Base-by-base conservation (phyloP, 2,113 vertebrate species). In the Ailuropoda melanoleuca region DNA sequence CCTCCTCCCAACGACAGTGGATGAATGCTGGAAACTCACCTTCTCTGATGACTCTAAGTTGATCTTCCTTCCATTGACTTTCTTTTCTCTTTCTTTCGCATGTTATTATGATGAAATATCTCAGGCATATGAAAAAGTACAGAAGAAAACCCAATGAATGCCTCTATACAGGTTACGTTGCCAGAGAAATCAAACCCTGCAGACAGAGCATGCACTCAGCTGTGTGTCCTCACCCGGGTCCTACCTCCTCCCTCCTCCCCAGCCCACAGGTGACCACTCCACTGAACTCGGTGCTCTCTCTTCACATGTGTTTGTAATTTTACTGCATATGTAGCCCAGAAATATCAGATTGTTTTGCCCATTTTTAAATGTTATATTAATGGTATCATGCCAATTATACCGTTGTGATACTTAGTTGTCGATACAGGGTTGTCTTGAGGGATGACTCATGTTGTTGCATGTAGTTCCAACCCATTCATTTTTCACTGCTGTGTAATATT, bases 371-470 rank as follows among this genome's bases (percentile, higher is more conserved):
- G n/a, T 24, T 39, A 8, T 43, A n/a, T 66, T 23, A 48, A 34
- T 9, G 8, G 6, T 0, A 48, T 78, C 37, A 13, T 6, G 10
- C 12, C 23, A 23, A 0, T 56, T 34, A 39, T 2, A 17, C 4
- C 15, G 3, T 46, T 4, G 1, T 15, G 26, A 39, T 81, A n/a
- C 13, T 18, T 4, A 24, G 13, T 24, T 53, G 37, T 46, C 62
- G 14, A 18, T 23, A 31, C 55, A 43, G 0, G 8, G 0, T 48
- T 66, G 46, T 21, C 24, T 11, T 50, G 23, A 39, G 50, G 80
- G 34, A 14, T 17, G 12, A 13, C 37, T 31, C 48, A 17, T 19
- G 29, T 6, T 58, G 34, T 19, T 13, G 58, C 11, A 5, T 21
- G 6, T 13, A 31, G n/a, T 43, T 50, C 26, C 53, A 31, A 10